Conservation (phyloP, 2,113 vertebrate species). For the Oceanites oceanicus region DNA sequence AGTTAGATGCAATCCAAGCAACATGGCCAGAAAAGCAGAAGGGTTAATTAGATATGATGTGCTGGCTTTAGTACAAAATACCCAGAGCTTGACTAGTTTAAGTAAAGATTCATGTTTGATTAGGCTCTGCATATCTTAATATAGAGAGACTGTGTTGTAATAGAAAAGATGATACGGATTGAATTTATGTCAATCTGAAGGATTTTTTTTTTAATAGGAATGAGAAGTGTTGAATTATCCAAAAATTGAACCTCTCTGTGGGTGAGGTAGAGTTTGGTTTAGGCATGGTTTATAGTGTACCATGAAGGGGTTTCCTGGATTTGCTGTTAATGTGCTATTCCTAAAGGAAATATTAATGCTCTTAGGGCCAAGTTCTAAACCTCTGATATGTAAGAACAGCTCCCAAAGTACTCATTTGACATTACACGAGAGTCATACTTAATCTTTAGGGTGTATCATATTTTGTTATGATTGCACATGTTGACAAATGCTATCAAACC, state of each 20-base stretch:
- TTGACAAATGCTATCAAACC: background rate
- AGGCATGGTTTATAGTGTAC: background rate
- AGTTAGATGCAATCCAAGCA: background rate
- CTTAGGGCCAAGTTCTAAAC: background rate
- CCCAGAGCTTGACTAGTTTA: background rate
- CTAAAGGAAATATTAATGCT: background rate
- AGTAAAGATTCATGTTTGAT: conserved; percentile 14
- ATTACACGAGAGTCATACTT: background rate
- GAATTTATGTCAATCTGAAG: background rate
- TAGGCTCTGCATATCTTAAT: background rate
- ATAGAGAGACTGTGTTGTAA: background rate
- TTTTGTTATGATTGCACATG: background rate
- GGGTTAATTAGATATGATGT: background rate
- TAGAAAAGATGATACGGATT: background rate
- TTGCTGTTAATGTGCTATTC: background rate
- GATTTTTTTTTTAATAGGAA: conserved; percentile 1
- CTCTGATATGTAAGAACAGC: background rate
- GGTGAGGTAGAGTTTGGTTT: background rate
- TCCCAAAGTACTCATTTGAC: background rate
- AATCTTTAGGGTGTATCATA: background rate
- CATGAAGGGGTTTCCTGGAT: background rate
- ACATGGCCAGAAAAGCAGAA: background rate
- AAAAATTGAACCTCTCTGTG: background rate
- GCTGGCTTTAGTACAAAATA: conserved; percentile 25
- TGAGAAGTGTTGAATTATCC: background rate